Conservation (phyloP, 1,140 invertebrate genomes). For the Drosophila pandora region DNA sequence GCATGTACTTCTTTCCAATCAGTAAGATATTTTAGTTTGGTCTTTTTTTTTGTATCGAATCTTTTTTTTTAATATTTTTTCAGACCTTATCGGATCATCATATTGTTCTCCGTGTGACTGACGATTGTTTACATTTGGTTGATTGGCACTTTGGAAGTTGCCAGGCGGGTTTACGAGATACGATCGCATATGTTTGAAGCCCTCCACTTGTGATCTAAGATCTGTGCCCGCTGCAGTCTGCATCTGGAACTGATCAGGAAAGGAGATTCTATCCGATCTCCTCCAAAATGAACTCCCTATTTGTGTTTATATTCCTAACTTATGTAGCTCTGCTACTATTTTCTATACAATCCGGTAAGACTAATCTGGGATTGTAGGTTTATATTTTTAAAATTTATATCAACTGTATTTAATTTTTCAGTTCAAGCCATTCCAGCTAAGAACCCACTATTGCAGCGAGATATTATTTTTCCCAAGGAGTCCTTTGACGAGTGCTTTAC, state of each 20-base stretch:
- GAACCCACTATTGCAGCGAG: conserved; percentile 47
- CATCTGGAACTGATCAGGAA: conserved; percentile 29
- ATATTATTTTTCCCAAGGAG: conserved; percentile 73
- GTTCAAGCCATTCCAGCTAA: conserved; percentile 39
- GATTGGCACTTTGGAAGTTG: conserved; percentile 35
- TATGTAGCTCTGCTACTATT: conserved; percentile 9
- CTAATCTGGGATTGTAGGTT: neutral
- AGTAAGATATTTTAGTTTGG: too few relatives aligned
- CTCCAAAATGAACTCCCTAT: conserved; percentile 5
- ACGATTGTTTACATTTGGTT: neutral
- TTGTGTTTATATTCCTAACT: neutral
- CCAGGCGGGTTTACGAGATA: conserved; percentile 33
- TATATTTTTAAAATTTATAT: too few relatives aligned
- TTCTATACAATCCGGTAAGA: conserved; percentile 16
- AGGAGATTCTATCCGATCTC: conserved; percentile 13
- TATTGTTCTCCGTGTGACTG: conserved; percentile 11
- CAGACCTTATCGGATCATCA: neutral
- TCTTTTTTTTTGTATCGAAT: neutral
- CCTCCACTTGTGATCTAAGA: conserved; percentile 1
- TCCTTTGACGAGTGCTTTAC: conserved; percentile 64
- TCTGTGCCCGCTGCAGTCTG: conserved; percentile 22
- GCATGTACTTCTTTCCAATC: too few relatives aligned
- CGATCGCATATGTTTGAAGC: neutral
- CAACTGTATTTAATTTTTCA: conserved; percentile 12
- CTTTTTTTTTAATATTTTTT: neutral